Evolutionary conservation across 2,888 invertebrate genomes (phyloP).

Genomic region (Eupithecia subumbrata): DNA sequence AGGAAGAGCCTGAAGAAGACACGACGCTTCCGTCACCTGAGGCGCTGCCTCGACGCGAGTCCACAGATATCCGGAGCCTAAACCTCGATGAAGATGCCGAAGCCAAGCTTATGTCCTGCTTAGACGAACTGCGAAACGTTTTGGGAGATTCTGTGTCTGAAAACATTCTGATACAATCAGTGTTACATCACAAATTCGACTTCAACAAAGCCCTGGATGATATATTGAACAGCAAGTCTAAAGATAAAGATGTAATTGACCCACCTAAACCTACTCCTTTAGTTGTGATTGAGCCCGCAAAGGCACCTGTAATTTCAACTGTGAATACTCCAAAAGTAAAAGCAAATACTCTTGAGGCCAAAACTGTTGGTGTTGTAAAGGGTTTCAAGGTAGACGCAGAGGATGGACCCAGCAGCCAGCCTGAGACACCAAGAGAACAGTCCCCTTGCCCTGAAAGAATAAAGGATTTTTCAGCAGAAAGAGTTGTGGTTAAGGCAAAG

Average conservation of each 20-base stretch:
- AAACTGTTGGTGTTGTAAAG: conserved; percentile 74
- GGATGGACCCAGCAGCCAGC: conserved; percentile 58
- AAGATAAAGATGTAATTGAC: conserved; percentile 53
- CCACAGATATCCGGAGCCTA: conserved; percentile 76
- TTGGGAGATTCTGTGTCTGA: conserved; percentile 91
- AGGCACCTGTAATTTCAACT: conserved; percentile 59
- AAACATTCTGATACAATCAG: conserved; percentile 87
- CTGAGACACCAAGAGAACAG: conserved; percentile 86
- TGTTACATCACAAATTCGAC: conserved; percentile 89
- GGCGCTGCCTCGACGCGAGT: conserved; percentile 69
- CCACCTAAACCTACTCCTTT: conserved; percentile 53
- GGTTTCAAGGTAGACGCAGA: conserved; percentile 82
- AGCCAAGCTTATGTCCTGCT: conserved; percentile 91
- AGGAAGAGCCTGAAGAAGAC: conserved; percentile 85
- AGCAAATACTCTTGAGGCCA: conserved; percentile 75
- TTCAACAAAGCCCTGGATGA: conserved; percentile 89
- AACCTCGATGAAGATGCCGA: conserved; percentile 87
- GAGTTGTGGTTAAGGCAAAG: conserved; percentile 75
- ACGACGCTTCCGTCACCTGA: conserved; percentile 53
- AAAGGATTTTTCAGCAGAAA: conserved; percentile 66
- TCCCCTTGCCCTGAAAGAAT: conserved; percentile 87
- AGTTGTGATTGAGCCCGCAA: conserved; percentile 59
- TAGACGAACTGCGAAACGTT: conserved; percentile 91
- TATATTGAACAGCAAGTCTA: conserved; percentile 81
- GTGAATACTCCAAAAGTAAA: conserved; percentile 69